Evolutionary conservation across 2,888 invertebrate species (phyloP).

Genomic region (Anorthoa munda): DNA sequence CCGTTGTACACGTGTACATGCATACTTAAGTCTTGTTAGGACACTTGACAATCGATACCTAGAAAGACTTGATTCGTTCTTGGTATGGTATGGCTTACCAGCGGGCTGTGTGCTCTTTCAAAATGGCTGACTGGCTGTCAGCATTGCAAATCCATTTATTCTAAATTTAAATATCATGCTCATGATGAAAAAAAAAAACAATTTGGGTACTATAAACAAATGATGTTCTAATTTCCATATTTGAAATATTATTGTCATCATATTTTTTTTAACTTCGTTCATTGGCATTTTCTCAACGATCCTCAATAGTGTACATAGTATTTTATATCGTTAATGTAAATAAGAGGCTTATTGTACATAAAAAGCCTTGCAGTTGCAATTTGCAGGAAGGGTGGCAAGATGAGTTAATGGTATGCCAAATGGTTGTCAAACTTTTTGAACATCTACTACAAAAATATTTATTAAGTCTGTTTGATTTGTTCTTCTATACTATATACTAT

Average conservation of each 20-base stretch:
- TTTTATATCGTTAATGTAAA: slow-evolving; percentile 5
- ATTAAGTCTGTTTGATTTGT: too few relatives aligned
- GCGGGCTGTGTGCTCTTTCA: neutral
- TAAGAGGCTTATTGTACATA: slow-evolving; percentile 13
- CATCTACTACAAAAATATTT: neutral
- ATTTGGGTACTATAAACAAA: neutral
- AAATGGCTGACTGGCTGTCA: neutral
- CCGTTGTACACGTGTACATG: slow-evolving; percentile 16
- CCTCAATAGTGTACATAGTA: neutral
- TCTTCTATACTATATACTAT: too few relatives aligned
- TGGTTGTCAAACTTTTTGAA: slow-evolving; percentile 28
- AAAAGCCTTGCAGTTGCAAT: slow-evolving; percentile 26
- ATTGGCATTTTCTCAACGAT: slow-evolving; percentile 6
- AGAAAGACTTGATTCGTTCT: slow-evolving; percentile 32
- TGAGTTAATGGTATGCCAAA: slow-evolving; percentile 1
- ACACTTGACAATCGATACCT: slow-evolving; percentile 5
- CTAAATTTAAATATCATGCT: neutral
- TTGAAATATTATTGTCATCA: neutral
- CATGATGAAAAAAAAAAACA: neutral
- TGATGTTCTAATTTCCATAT: neutral
- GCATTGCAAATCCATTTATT: neutral
- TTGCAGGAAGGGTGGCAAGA: slow-evolving; percentile 6
- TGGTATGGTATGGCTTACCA: slow-evolving; percentile 14
- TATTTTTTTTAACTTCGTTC: neutral
- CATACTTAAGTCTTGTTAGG: neutral